Conservation (phyloP, 64 coral and sea anemone genomes). For the Catalaphyllia jardinei region DNA sequence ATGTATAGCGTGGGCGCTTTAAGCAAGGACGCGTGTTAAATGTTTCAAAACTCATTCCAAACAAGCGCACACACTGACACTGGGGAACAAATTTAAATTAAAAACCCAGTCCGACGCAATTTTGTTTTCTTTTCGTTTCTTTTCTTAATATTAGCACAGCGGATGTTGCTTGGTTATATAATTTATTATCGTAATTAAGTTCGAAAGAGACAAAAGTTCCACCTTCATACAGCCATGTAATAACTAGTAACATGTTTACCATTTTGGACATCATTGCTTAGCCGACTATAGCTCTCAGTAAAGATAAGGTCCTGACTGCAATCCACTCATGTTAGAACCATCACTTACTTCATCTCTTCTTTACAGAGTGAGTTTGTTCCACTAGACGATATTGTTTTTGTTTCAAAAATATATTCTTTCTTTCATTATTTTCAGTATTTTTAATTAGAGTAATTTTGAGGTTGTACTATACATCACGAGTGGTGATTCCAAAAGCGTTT, state of each 20-base stretch:
- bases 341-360: background rate
- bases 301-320: background rate
- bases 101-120: too few species aligned
- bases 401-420: background rate
- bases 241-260: background rate
- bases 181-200: too few species aligned
- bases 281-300: background rate
- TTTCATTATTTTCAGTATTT: background rate
- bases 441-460: background rate
- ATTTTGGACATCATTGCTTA: background rate
- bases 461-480: background rate
- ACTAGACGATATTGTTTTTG: background rate
- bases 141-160: too few species aligned
- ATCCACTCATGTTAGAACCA: background rate
- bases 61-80: too few species aligned
- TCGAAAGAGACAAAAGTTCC: too few species aligned
- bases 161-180: too few species aligned
- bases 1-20: too few species aligned
- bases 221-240: background rate
- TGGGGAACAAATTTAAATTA: too few species aligned
- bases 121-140: too few species aligned
- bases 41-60: too few species aligned
- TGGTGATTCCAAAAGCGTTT: background rate
- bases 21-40: too few species aligned
- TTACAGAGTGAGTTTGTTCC: background rate